These are phyloP conservation scores for Platorchestia sp. DNA, from an alignment of 1,140 invertebrate species.

Conservation along the genomic window DNA sequence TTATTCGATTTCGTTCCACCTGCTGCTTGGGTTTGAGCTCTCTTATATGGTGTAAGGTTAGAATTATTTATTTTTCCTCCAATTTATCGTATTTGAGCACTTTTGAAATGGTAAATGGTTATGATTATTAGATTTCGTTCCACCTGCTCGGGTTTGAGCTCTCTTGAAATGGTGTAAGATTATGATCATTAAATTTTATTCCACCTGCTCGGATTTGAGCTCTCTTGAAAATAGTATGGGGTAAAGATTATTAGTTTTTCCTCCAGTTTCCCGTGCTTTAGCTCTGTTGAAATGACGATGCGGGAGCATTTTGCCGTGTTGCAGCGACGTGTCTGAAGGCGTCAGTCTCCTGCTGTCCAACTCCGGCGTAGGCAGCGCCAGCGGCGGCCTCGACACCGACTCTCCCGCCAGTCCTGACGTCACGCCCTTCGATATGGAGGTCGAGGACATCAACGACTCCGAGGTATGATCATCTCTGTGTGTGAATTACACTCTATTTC, in stretches of 20 bases:
- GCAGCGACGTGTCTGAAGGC: slow-evolving; percentile 29
- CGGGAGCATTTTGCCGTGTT: not conserved
- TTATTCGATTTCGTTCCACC: too few relatives aligned
- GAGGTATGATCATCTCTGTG: slow-evolving; percentile 69
- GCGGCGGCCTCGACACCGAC: slow-evolving; percentile 77
- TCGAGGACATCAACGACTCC: slow-evolving; percentile 74
- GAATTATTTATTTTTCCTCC: too few relatives aligned
- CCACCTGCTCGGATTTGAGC: not conserved
- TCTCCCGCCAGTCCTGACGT: slow-evolving; percentile 71
- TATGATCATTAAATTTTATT: too few relatives aligned
- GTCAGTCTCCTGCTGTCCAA: slow-evolving; percentile 78
- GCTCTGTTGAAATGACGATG: not conserved
- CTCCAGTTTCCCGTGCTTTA: not conserved
- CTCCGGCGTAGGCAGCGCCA: slow-evolving; percentile 79
- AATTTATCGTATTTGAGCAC: too few relatives aligned
- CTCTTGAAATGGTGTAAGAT: too few relatives aligned
- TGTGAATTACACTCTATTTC: too few relatives aligned
- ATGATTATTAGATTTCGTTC: too few relatives aligned
- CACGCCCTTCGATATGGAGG: slow-evolving; percentile 74
- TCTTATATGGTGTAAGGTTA: too few relatives aligned
- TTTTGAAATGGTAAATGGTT: too few relatives aligned
- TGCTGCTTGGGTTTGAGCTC: too few relatives aligned
- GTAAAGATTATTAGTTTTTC: too few relatives aligned
- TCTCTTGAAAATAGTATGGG: too few relatives aligned
- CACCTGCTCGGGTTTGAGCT: not conserved